These are phyloP conservation scores for Drosophila subquinaria DNA, from an alignment of 2,888 invertebrate species.

Conservation along the genomic window DNA sequence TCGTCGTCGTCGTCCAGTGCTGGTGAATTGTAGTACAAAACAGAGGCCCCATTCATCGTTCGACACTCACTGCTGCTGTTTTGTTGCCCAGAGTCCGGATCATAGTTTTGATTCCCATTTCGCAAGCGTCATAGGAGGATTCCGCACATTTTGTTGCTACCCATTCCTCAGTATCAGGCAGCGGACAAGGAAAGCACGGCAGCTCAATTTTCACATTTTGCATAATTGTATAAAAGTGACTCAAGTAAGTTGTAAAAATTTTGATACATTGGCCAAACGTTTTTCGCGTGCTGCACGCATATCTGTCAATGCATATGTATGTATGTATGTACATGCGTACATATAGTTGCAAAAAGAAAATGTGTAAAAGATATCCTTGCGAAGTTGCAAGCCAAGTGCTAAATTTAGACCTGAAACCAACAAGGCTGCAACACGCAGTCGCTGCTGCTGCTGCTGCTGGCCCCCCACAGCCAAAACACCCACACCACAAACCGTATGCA, in stretches of 20 bases:
- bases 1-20: constrained; percentile 38
- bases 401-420: constrained; percentile 78
- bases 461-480: constrained; percentile 67
- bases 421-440: constrained; percentile 78
- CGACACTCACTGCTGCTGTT: constrained; percentile 68
- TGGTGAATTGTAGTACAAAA: constrained; percentile 71
- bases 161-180: constrained; percentile 11
- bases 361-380: constrained; percentile 66
- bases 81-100: constrained; percentile 60
- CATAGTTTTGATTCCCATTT: constrained; percentile 50
- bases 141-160: constrained; percentile 35
- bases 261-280: constrained; percentile 36
- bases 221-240: constrained; percentile 35
- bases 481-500: constrained; percentile 52
- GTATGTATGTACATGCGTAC: neutral
- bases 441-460: constrained; percentile 35
- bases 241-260: constrained; percentile 60
- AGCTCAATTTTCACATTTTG: constrained; percentile 35
- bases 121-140: constrained; percentile 37
- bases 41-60: constrained; percentile 74
- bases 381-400: constrained; percentile 78
- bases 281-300: constrained; percentile 49
- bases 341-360: constrained; percentile 44
- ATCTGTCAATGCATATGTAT: constrained; percentile 9
- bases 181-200: constrained; percentile 13